Evolutionary conservation across 1,140 invertebrate genomes (phyloP), one percentile per base, ranked within the genome.

Genomic region (Hermetia illucens): DNA sequence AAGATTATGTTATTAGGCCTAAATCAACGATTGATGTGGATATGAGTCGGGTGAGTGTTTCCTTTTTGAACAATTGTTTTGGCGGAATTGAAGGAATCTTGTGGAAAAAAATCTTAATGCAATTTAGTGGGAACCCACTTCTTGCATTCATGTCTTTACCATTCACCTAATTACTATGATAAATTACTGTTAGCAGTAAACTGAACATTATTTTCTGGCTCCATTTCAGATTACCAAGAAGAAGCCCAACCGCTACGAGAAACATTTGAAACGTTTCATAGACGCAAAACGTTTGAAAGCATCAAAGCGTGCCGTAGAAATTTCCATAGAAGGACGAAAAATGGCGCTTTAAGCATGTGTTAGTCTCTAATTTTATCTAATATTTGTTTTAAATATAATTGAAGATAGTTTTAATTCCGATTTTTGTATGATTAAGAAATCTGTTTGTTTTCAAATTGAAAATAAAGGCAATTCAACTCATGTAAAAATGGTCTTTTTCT

Each of bases 1-100:
- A 93, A 68, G 94, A 98, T 62, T 98, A 98, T 59, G 82, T 98
- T 19, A 75, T 91, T 36, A 65, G 95, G 40, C 95, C 95, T 1
- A 87, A 90, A 57, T 93, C 85, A 74, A 84, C 80, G 41, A 74
- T 77, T 42, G 90, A 95, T 46, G 71, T 76, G 10, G 87, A 92
- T 61, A 82, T 91, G 62, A 78, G 74, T 45, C 69, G 76, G 46
- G 80, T 85, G 63, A 68, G 69, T 66, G 41, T 43, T n/a, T 16
- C n/a, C 21, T 32, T 43, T 40, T 36, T 21, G n/a, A n/a, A n/a
- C n/a, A n/a, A n/a, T n/a, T n/a, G n/a, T n/a, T n/a, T n/a, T n/a
- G n/a, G n/a, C n/a, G n/a, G n/a, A n/a, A n/a, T n/a, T n/a, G n/a
- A n/a, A n/a, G n/a, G n/a, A n/a, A n/a, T n/a, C n/a, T n/a, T n/a